A percentile compares a stretch with the other conserved stretches of the same genome.
Evolutionary conservation across 2,113 vertebrate species (phyloP).

Genomic region (Gallinago undulata): DNA sequence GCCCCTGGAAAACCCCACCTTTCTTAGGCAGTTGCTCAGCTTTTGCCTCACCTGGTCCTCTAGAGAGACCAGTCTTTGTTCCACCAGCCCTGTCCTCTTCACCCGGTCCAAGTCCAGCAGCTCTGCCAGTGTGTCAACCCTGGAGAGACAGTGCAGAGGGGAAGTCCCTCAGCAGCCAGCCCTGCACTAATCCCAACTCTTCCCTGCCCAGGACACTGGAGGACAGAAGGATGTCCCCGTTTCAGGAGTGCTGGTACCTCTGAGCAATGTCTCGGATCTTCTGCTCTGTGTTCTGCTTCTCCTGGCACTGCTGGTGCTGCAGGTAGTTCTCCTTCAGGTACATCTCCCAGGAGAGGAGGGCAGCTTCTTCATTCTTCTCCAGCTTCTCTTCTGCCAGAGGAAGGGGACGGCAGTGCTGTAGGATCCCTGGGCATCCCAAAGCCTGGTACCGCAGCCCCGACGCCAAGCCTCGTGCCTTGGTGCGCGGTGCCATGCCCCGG

Average conservation of each 20-base stretch:
- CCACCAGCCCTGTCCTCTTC: slow-evolving; percentile 66
- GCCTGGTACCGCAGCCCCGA: fast-evolving
- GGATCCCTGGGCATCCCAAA: background rate
- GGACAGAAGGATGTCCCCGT: background rate
- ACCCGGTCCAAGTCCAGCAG: slow-evolving; percentile 78
- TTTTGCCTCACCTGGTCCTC: slow-evolving; percentile 87
- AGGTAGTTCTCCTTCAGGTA: slow-evolving; percentile 92
- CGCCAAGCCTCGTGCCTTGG: fast-evolving
- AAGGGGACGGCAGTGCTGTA: fast-evolving
- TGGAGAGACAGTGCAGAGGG: slow-evolving; percentile 41
- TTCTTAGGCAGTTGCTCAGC: background rate
- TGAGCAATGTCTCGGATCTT: slow-evolving; percentile 82
- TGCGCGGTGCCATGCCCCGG: fast-evolving
- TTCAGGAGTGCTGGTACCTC: slow-evolving; percentile 72
- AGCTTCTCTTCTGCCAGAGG: slow-evolving; percentile 78
- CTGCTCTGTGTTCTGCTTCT: slow-evolving; percentile 79
- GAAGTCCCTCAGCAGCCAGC: background rate
- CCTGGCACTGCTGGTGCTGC: slow-evolving; percentile 74
- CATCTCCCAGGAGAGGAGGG: slow-evolving; percentile 89
- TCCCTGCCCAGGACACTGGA: background rate
- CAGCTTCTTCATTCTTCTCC: slow-evolving; percentile 80
- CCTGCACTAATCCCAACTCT: too few relatives aligned
- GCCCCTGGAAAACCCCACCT: background rate
- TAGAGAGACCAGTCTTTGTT: slow-evolving; percentile 78
- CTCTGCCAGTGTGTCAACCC: slow-evolving; percentile 79